Base-by-base conservation (phyloP, 2,888 invertebrate species). In the Automeris io region DNA sequence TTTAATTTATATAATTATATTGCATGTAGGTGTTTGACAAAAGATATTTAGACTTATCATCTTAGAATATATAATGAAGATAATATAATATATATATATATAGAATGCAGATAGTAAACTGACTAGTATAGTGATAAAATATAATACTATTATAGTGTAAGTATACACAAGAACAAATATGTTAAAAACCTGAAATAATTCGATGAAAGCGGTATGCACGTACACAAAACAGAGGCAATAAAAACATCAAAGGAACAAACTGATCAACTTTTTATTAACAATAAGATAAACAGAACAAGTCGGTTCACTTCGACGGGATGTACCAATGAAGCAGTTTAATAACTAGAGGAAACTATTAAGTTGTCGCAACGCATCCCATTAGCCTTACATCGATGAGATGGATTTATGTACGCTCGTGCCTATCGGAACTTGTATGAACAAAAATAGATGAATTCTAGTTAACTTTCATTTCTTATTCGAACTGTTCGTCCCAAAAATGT, bases 281-380 rank as follows among this genome's bases (percentile, higher is more conserved):
- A 29, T 29, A 29, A 29, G 37, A 32, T 18, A 12, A 25, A 24
- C n/a, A 23, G 18, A 11, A 9, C 35, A 35, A 35, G 32, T 16
- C 49, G 49, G 49, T 57, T 53, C 51, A 49, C 43, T 48, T 37
- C 46, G 57, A 47, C 56, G 63, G 65, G 67, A 65, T 62, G 47
- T 51, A 48, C 54, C 52, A 56, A 53, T 52, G 54, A 53, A 54
- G 49, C 54, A 51, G 54, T 65, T 69, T 68, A 70, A 68, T 62
- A 69, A 65, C 56, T 59, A 68, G 64, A 74, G 81, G 80, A 83
- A 81, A 73, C 80, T 72, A 82, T 83, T 77, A 83, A 82, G 62
- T 75, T 81, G 81, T 83, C 83, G 65, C 60, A 68, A 58, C 51
- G 55, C 59, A 56, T 52, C 57, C 70, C 71, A 75, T 79, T 70